Evolutionary conservation across 2,797 vertebrate species (phyloP), one percentile per base, ranked within the genome.

Genomic region (Adrianichthys oophorus): DNA sequence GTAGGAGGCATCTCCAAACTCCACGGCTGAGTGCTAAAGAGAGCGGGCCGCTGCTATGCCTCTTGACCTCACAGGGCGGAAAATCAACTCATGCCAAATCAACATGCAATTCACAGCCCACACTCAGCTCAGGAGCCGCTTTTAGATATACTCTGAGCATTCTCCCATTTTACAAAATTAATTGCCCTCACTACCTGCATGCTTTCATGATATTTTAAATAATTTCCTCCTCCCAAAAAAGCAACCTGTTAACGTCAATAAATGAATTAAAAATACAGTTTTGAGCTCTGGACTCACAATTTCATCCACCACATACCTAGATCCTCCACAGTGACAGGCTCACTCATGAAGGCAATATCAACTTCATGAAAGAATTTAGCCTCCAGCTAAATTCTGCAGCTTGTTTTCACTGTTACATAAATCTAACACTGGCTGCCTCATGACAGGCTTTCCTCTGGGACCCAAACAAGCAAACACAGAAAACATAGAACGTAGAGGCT

Each of bases 21-120:
- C 59, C 59, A 52, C 73, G 71, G 65, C 61, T 62, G 59, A 2
- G 67, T 40, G 70, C 53, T 63, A 65, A 50, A 70, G 64, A 72
- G 69, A 70, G 71, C 57, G 42, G 16, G 68, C 78, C 68, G 56
- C 64, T 74, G 72, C 68, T 80, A 79, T 88, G 81, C 82, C 73
- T 75, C 49, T 62, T 79, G 81, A 85, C 73, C 83, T 84, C 54
- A 8, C 56, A 2, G 52, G 73, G 73, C 45, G 63, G 66, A 75
- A 83, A 74, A 57, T 72, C 66, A 52, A 52, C 67, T 65, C 58
- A 13, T 17, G 72, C 74, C 80, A 84, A 79, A 79, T 71, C 63
- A 69, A 42, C 8, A 15, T 69, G 49, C 60, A 70, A 82, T 75
- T 74, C 66, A 70, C 49, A 37, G 67, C 57, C 63, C 57, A 68